phyloP scores from a whole-genome alignment of 1,140 invertebrate species.

The Drosophila miranda region DNA sequence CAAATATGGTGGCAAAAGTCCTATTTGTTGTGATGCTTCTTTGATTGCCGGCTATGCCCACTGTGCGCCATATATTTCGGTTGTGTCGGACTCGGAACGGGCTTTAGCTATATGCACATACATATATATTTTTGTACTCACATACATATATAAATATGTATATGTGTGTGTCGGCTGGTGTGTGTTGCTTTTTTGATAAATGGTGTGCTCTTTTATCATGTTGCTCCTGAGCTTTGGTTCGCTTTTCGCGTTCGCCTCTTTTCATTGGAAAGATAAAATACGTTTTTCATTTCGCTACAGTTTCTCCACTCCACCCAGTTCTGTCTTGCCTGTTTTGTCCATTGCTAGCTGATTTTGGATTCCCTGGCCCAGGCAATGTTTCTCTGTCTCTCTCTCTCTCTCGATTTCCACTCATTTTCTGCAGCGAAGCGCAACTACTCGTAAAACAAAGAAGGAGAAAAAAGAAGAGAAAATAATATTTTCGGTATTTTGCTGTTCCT shows the following conservation, averaged over 20 bases:
- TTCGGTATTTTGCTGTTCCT: slow-evolving; percentile 68
- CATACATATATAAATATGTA: slow-evolving; percentile 22
- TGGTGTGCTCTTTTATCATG: slow-evolving; percentile 78
- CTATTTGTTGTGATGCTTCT: slow-evolving; percentile 12
- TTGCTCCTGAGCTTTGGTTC: slow-evolving; percentile 75
- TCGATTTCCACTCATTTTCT: slow-evolving; percentile 57
- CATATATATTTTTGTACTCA: slow-evolving; percentile 26
- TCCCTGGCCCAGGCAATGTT: slow-evolving; percentile 58
- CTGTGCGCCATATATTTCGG: slow-evolving; percentile 65
- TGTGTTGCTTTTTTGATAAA: slow-evolving; percentile 71
- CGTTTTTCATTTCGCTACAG: slow-evolving; percentile 77
- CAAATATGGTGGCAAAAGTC: background rate
- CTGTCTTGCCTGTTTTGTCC: slow-evolving; percentile 12
- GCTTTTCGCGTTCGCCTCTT: slow-evolving; percentile 58
- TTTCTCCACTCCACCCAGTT: slow-evolving; percentile 40
- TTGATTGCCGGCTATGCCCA: slow-evolving; percentile 30
- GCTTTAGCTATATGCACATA: slow-evolving; percentile 56
- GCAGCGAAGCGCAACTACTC: slow-evolving; percentile 58
- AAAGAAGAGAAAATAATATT: slow-evolving; percentile 67
- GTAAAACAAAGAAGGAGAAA: slow-evolving; percentile 31
- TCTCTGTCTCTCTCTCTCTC: slow-evolving; percentile 15
- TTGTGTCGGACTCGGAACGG: slow-evolving; percentile 4
- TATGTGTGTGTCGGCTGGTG: slow-evolving; percentile 33
- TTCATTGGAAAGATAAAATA: slow-evolving; percentile 76
- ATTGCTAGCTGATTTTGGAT: slow-evolving; percentile 53